A percentile compares a stretch with the other conserved stretches of the same genome.
phyloP scores from a whole-genome alignment of 2,797 vertebrate species.

The Microctenopoma stevenorrisi region DNA sequence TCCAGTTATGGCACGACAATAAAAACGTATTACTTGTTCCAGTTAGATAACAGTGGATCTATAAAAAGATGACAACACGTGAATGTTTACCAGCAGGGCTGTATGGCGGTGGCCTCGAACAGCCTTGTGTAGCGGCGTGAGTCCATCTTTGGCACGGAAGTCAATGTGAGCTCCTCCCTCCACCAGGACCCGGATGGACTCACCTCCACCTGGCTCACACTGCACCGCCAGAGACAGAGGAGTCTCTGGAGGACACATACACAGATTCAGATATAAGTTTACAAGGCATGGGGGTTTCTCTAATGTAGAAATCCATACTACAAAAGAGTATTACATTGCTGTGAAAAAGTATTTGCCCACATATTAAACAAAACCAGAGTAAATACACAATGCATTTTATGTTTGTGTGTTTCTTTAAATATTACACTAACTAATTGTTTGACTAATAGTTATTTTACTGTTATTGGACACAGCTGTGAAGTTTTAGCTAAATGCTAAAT shows the following conservation, averaged over 20 bases:
- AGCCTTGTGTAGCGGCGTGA: constrained; percentile 92
- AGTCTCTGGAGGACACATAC: constrained; percentile 83
- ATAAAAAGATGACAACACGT: not conserved
- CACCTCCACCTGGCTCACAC: constrained; percentile 89
- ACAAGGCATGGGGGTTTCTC: too few species aligned
- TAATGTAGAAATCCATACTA: too few species aligned
- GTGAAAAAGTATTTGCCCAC: too few species aligned
- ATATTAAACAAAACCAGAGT: too few species aligned
- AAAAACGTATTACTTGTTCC: constrained; percentile 10
- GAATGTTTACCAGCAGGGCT: constrained; percentile 88
- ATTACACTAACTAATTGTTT: too few species aligned
- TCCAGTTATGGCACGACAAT: not conserved
- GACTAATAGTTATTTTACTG: too few species aligned
- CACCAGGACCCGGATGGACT: constrained; percentile 90
- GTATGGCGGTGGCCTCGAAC: constrained; percentile 90
- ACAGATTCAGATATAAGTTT: too few species aligned
- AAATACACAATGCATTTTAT: too few species aligned
- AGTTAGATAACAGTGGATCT: constrained; percentile 5
- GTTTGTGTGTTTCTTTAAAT: too few species aligned
- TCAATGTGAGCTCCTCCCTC: constrained; percentile 93
- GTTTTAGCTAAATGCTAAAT: too few species aligned
- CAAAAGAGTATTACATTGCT: too few species aligned
- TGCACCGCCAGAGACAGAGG: constrained; percentile 92
- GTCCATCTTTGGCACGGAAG: constrained; percentile 93
- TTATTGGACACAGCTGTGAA: too few species aligned